These are phyloP conservation scores for Cetoscarus ocellatus DNA, from an alignment of 2,797 vertebrate genomes.

Conservation along the genomic window DNA sequence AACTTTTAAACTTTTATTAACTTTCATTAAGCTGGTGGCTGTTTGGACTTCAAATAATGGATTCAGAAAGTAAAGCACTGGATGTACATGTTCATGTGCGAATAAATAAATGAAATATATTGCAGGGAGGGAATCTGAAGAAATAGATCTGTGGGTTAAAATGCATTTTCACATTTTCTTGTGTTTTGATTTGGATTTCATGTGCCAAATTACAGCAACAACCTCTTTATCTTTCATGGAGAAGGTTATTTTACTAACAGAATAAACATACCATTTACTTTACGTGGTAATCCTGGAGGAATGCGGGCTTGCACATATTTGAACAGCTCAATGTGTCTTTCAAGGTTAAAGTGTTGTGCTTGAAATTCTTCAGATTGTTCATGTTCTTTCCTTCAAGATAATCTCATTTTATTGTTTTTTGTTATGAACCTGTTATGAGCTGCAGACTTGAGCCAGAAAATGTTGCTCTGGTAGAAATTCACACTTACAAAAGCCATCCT, in stretches of 20 bases:
- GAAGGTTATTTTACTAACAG: background rate
- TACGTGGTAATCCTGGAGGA: background rate
- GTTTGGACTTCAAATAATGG: background rate
- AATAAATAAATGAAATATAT: too few species aligned
- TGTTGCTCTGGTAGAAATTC: background rate
- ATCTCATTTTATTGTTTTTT: background rate
- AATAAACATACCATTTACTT: conserved; percentile 7
- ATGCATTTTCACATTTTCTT: background rate
- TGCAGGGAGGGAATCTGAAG: background rate
- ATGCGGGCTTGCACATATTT: background rate
- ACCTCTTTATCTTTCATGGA: background rate
- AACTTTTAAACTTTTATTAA: background rate
- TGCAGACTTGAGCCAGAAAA: background rate
- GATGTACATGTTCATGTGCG: too few species aligned
- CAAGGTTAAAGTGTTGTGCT: background rate
- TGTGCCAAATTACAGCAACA: background rate
- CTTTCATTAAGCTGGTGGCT: background rate
- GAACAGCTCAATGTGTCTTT: background rate
- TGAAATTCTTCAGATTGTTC: background rate
- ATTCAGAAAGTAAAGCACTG: background rate
- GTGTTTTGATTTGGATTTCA: background rate
- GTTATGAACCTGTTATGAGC: background rate
- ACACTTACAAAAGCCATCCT: background rate
- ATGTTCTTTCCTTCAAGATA: background rate
- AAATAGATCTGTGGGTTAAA: background rate